These are phyloP conservation scores for Meriones unguiculatus DNA, from an alignment of 2,113 vertebrate species.

Conservation along the genomic window DNA sequence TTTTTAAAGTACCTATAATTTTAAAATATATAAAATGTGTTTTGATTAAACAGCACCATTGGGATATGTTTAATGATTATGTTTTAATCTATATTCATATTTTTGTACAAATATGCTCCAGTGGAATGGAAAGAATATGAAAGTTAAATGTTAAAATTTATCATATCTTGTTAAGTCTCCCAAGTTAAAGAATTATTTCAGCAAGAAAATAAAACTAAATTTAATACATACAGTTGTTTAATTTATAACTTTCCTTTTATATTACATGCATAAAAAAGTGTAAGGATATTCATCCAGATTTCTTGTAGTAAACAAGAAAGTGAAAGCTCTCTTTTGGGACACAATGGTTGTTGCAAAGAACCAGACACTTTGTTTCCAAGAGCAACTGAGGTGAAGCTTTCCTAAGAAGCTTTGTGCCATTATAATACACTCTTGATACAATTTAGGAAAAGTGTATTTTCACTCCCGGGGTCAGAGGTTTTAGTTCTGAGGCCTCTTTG, in stretches of 20 bases:
- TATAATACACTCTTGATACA: neutral
- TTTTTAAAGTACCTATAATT: neutral
- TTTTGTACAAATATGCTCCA: conserved; percentile 12
- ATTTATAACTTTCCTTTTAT: neutral
- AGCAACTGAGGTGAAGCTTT: neutral
- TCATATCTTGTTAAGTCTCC: neutral
- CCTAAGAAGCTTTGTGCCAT: neutral
- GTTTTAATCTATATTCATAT: neutral
- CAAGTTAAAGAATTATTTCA: conserved; percentile 17
- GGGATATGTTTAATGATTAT: neutral
- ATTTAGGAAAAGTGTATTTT: neutral
- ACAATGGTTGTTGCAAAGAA: neutral
- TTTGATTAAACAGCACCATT: neutral
- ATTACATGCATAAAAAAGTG: neutral
- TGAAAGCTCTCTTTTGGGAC: neutral
- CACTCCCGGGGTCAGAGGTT: neutral
- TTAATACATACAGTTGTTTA: neutral
- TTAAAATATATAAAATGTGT: neutral
- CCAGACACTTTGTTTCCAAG: neutral
- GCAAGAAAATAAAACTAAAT: neutral
- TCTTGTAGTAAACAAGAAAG: neutral
- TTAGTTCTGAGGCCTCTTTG: neutral
- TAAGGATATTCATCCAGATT: neutral
- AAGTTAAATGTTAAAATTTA: neutral
- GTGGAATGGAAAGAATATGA: neutral